Percentiles rank a stretch among this genome's conserved stretches.
Evolutionary conservation across 2,888 invertebrate species (phyloP).

Genomic region (Aporophyla nigra): DNA sequence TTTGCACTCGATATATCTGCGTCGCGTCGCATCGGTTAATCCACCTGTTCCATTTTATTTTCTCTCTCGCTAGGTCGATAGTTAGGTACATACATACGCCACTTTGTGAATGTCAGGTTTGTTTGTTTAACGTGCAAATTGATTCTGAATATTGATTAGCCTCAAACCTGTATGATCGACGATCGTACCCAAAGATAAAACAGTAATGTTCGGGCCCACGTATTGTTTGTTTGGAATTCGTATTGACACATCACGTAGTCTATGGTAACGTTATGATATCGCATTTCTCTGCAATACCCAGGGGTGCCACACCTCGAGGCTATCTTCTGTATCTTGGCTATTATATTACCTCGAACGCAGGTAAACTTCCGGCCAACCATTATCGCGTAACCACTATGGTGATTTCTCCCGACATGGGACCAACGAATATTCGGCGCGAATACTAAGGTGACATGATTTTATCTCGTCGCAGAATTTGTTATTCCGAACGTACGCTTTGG

Average conservation of each 20-base stretch:
- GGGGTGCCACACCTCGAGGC: slow-evolving; percentile 47
- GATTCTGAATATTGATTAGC: slow-evolving; percentile 50
- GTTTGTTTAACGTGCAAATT: slow-evolving; percentile 43
- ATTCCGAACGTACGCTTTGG: slow-evolving; percentile 49
- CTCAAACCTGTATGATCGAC: slow-evolving; percentile 13
- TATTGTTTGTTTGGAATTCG: slow-evolving; percentile 37
- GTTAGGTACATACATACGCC: not conserved
- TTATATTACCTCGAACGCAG: slow-evolving; percentile 62
- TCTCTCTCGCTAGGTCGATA: not conserved
- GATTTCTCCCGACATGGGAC: slow-evolving; percentile 58
- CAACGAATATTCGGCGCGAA: slow-evolving; percentile 52
- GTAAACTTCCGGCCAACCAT: slow-evolving; percentile 65
- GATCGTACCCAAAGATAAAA: slow-evolving; percentile 35
- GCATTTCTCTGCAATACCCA: slow-evolving; percentile 52
- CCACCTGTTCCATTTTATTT: slow-evolving; percentile 44
- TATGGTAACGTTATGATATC: slow-evolving; percentile 45
- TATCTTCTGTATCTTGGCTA: slow-evolving; percentile 54
- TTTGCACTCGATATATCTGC: slow-evolving; percentile 51
- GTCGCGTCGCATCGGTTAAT: slow-evolving; percentile 38
- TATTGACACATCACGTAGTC: slow-evolving; percentile 46
- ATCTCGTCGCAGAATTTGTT: slow-evolving; percentile 52
- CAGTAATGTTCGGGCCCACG: slow-evolving; percentile 23
- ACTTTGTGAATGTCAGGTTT: slow-evolving; percentile 23
- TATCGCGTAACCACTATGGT: slow-evolving; percentile 53
- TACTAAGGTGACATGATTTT: slow-evolving; percentile 57